A percentile compares a stretch with the other conserved stretches of the same genome.
Evolutionary conservation across 2,888 invertebrate species (phyloP).

Genomic region (Hemaris fuciformis): DNA sequence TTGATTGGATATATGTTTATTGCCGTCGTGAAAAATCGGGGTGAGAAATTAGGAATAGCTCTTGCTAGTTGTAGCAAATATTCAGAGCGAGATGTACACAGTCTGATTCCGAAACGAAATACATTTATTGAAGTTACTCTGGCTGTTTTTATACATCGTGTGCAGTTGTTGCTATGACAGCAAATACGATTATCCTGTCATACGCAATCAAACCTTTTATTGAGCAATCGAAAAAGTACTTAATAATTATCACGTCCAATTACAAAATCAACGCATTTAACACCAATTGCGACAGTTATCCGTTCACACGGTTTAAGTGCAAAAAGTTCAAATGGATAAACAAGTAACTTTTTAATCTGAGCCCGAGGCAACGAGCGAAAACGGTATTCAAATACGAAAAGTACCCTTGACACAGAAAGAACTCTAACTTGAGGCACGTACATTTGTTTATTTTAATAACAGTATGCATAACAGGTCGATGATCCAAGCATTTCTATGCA

Average conservation of each 20-base stretch:
- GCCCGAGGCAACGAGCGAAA: background rate
- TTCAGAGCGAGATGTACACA: too few species aligned
- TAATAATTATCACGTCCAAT: background rate
- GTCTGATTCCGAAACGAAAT: background rate
- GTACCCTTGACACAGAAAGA: slow-evolving; percentile 7
- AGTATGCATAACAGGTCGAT: background rate
- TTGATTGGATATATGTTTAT: too few species aligned
- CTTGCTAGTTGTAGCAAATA: too few species aligned
- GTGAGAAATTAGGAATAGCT: background rate
- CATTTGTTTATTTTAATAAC: background rate
- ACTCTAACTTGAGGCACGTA: slow-evolving; percentile 6
- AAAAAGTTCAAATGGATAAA: background rate
- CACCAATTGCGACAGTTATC: background rate
- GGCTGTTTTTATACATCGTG: too few species aligned
- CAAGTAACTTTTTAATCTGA: background rate
- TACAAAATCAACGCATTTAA: background rate
- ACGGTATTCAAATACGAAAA: slow-evolving; percentile 1
- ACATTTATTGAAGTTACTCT: too few species aligned
- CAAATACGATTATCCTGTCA: too few species aligned
- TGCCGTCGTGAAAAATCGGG: background rate
- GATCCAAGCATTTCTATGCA: background rate
- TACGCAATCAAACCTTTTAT: background rate
- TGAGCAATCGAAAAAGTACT: background rate
- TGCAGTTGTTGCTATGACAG: too few species aligned
- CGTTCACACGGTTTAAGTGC: background rate